Conservation (phyloP, 2,888 invertebrate species). For the Strigamia transsilvanica region DNA sequence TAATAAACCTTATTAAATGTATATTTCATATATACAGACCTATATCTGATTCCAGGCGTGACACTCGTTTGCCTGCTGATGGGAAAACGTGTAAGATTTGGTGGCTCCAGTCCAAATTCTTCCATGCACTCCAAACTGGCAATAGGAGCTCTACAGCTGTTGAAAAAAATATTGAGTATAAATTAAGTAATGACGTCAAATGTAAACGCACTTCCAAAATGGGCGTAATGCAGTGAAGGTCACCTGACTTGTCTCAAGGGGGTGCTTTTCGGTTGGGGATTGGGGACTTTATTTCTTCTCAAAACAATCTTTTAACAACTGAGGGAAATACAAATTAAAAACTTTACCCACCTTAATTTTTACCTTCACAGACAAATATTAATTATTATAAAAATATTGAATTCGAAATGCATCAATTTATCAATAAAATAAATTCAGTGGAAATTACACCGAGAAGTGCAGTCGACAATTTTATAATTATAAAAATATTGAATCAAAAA, state of each 20-base stretch:
- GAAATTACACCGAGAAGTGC: too few relatives aligned
- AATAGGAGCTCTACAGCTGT: conserved; percentile 88
- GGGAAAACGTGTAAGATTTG: conserved; percentile 57
- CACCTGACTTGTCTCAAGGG: conserved; percentile 34
- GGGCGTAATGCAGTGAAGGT: conserved; percentile 41
- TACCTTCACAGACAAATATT: too few relatives aligned
- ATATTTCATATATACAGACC: conserved; percentile 49
- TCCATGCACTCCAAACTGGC: conserved; percentile 94
- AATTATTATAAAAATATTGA: too few relatives aligned
- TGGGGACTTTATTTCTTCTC: neutral
- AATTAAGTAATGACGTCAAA: conserved; percentile 23
- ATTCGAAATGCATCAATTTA: too few relatives aligned
- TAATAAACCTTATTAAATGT: neutral
- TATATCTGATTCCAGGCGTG: conserved; percentile 57
- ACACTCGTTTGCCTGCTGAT: conserved; percentile 57
- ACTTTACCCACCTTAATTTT: neutral
- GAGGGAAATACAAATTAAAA: neutral
- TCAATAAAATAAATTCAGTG: too few relatives aligned
- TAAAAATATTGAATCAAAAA: neutral
- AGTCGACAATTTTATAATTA: too few relatives aligned
- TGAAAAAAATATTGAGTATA: conserved; percentile 54
- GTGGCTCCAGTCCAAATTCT: conserved; percentile 77
- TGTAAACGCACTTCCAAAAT: conserved; percentile 2
- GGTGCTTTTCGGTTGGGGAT: neutral
- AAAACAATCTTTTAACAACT: neutral